phyloP scores from a whole-genome alignment of 2,888 invertebrate genomes.

The Noctua janthina region DNA sequence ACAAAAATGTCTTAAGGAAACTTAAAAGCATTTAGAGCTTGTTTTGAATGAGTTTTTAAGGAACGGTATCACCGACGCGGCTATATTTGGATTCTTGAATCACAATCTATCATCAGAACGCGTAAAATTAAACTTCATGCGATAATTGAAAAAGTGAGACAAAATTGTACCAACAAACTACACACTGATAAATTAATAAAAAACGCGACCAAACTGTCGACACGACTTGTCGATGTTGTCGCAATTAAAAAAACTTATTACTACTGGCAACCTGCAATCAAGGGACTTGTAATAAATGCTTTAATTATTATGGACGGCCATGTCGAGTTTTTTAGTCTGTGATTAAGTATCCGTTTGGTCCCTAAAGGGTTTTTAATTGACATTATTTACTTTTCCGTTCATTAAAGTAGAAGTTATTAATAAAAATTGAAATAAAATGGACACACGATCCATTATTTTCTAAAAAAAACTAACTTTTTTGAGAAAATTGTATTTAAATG shows the following conservation, averaged over 20 bases:
- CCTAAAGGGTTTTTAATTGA: conserved; percentile 24
- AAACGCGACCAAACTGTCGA: conserved; percentile 22
- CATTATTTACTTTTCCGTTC: conserved; percentile 1
- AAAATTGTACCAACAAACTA: neutral
- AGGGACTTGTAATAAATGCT: conserved; percentile 70
- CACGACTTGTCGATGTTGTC: conserved; percentile 31
- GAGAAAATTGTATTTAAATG: neutral
- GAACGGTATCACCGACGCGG: neutral
- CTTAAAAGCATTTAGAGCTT: no score
- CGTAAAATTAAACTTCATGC: no score
- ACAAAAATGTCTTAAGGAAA: neutral
- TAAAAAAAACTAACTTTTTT: no score
- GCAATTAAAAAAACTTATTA: conserved; percentile 79
- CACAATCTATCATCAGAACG: neutral
- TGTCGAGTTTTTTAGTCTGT: conserved; percentile 42
- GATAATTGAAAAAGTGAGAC: neutral
- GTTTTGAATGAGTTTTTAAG: neutral
- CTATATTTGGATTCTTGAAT: neutral
- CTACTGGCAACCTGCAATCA: conserved; percentile 73
- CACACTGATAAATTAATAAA: conserved; percentile 31
- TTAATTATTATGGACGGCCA: conserved; percentile 70
- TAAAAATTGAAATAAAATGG: neutral
- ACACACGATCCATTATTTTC: neutral
- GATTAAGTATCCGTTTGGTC: conserved; percentile 33
- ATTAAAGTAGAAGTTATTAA: neutral